A percentile compares a stretch with the other conserved stretches of the same genome.
These are phyloP conservation scores for Alloplasta piceator DNA, from an alignment of 2,888 invertebrate genomes.

Conservation along the genomic window DNA sequence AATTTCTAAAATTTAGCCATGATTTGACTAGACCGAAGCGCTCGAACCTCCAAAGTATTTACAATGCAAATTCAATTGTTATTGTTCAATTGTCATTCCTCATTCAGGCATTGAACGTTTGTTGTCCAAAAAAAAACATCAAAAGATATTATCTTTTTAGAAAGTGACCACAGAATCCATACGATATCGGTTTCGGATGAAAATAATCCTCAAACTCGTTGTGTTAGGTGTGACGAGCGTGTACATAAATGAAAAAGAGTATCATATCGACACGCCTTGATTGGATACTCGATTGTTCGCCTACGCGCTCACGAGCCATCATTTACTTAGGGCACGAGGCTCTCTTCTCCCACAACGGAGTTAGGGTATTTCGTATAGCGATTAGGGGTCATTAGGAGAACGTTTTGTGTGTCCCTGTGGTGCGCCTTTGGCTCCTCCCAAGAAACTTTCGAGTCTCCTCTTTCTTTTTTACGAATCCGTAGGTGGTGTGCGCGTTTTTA, in stretches of 20 bases:
- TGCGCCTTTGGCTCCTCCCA: conserved; percentile 57
- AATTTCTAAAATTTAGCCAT: no score
- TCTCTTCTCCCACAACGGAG: conserved; percentile 64
- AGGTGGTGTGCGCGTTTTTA: conserved; percentile 48
- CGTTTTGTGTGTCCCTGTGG: conserved; percentile 78
- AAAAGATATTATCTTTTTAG: no score
- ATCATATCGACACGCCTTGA: conserved; percentile 62
- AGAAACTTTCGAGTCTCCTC: conserved; percentile 11
- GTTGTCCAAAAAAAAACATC: no score
- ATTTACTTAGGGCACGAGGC: conserved; percentile 77
- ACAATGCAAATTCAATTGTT: no score
- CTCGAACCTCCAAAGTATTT: no score
- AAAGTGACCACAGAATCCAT: not conserved
- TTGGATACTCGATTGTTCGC: conserved; percentile 62
- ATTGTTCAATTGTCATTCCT: no score
- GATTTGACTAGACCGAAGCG: no score
- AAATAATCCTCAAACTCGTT: conserved; percentile 11
- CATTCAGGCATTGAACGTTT: no score
- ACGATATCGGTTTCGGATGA: not conserved
- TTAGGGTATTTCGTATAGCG: conserved; percentile 77
- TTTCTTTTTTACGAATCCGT: conserved; percentile 20
- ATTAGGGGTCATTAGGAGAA: conserved; percentile 82
- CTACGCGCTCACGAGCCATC: conserved; percentile 67
- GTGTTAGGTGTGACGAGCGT: conserved; percentile 46
- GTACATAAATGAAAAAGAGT: conserved; percentile 30